Base-by-base conservation (phyloP, 2,113 vertebrate species). In the Mastomys natalensis region DNA sequence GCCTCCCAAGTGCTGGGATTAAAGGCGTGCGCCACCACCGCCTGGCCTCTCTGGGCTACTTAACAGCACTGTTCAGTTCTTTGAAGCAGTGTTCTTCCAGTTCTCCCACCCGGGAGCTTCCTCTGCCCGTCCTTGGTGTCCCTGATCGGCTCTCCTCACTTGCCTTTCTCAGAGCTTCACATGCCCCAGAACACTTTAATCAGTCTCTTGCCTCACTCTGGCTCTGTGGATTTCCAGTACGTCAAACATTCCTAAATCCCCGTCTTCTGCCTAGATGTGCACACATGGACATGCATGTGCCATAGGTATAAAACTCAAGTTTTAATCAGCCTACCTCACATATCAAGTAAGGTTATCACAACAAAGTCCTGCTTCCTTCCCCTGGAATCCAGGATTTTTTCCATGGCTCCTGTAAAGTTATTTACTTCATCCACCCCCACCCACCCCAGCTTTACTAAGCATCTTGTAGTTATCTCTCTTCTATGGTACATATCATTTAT, bases 301-400 rank as follows among this genome's bases (percentile, higher is more conserved):
- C 8, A 19, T 0, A 0, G 48, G 31, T 37, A 12, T 76, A 81
- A 68, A 80, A 91, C 53, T 51, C 60, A 55, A 31, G 31, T 34
- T 10, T 66, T 66, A 15, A 66, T 60, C 55, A 3, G 53, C 66
- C 40, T 70, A 90, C 40, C 48, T 77, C 53, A 72, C 5, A 87
- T 34, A 76, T 48, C 37, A 87, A 86, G 62, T 66, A n/a, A 92
- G 43, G 40, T 73, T 6, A 51, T 66, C 29, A 77, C 0, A 6
- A 45, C 93, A 26, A 85, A 91, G 78, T 78, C 70, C 76, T 68
- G 68, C 11, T 73, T 93, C 74, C 43, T 66, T 95, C 34, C 37
- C 1, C 7, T 64, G 45, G 37, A 45, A 51, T 21, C 24, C 3
- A 37, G 11, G 45, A 26, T 62, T 87, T 64, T 74, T 53, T 64